Percentiles rank a stretch among this genome's conserved stretches.
Evolutionary conservation across 2,888 invertebrate species (phyloP).

Genomic region (Drosophila kanekoi): DNA sequence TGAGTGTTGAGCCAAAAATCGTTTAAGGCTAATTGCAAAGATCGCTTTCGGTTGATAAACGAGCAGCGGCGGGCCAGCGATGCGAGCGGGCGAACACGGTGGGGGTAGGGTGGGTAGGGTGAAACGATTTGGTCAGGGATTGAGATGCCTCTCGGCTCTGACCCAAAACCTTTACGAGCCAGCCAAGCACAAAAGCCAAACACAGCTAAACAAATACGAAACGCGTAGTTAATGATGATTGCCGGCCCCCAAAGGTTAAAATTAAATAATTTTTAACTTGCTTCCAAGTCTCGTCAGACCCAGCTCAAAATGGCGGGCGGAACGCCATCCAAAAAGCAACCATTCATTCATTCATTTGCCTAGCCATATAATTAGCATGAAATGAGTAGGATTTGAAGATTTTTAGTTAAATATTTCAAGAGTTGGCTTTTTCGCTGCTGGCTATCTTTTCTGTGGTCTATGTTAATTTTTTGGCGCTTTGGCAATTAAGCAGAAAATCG

Average conservation of each 20-base stretch:
- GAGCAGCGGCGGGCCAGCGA: conserved; percentile 35
- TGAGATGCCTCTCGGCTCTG: conserved; percentile 65
- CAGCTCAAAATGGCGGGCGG: conserved; percentile 77
- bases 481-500: conserved; percentile 80
- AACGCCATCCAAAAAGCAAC: conserved; percentile 43
- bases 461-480: conserved; percentile 72
- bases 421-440: conserved; percentile 57
- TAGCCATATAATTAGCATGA: conserved; percentile 81
- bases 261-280: conserved; percentile 77
- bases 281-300: conserved; percentile 35
- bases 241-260: conserved; percentile 81
- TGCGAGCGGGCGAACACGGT: conserved; percentile 19
- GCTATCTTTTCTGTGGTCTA: conserved; percentile 58
- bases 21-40: conserved; percentile 83
- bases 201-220: conserved; percentile 60
- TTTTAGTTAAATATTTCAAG: conserved; percentile 65
- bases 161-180: conserved; percentile 75
- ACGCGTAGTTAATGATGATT: conserved; percentile 82
- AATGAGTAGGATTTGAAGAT: conserved; percentile 77
- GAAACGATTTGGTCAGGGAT: conserved; percentile 52
- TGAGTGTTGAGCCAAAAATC: conserved; percentile 80
- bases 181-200: conserved; percentile 14
- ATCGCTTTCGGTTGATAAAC: conserved; percentile 81
- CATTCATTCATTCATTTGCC: conserved; percentile 68
- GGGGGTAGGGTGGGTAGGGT: conserved; percentile 35